phyloP scores from a whole-genome alignment of 2,888 invertebrate genomes.

The Metalampra italica region DNA sequence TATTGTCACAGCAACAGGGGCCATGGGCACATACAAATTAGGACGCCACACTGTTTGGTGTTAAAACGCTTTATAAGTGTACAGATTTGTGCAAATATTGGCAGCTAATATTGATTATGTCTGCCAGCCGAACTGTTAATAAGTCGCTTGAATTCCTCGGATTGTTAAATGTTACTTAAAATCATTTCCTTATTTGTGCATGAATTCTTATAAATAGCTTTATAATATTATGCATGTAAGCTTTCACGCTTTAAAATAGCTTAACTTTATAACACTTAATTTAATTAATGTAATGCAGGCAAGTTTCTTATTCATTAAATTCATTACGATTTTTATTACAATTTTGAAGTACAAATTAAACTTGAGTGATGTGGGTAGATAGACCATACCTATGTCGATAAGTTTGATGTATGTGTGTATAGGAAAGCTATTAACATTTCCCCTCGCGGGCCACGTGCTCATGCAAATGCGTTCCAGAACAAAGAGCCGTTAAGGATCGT shows the following conservation, averaged over 20 bases:
- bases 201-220: background rate
- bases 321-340: too few relatives aligned
- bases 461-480: conserved; percentile 40
- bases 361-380: too few relatives aligned
- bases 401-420: conserved; percentile 17
- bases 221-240: background rate
- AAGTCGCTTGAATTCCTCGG: conserved; percentile 43
- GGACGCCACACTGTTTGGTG: conserved; percentile 58
- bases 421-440: conserved; percentile 37
- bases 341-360: background rate
- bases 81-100: conserved; percentile 65
- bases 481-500: conserved; percentile 48
- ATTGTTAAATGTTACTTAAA: conserved; percentile 34
- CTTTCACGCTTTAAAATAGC: too few relatives aligned
- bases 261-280: too few relatives aligned
- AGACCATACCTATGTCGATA: background rate
- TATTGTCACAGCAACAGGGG: conserved; percentile 13
- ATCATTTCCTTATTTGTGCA: conserved; percentile 27
- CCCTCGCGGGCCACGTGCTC: conserved; percentile 37
- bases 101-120: conserved; percentile 58
- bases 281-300: too few relatives aligned
- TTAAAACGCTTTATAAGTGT: conserved; percentile 65
- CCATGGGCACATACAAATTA: conserved; percentile 45
- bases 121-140: conserved; percentile 52
- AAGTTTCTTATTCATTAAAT: too few relatives aligned